Conservation (phyloP, 2,797 vertebrate species). For the Apodemus agrarius region DNA sequence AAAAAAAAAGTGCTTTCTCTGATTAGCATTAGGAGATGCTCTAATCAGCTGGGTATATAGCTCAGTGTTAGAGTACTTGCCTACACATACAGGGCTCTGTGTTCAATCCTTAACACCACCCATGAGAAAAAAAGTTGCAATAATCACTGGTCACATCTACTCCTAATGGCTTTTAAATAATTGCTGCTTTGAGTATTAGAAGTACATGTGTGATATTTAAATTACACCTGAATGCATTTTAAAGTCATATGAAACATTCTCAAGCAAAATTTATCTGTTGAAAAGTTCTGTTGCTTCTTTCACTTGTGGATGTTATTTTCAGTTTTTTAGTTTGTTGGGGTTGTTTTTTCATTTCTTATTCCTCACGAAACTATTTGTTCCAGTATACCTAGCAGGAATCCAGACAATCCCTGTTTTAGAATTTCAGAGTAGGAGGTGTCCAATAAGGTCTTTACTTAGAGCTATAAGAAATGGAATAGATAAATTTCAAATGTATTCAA, state of each 20-base stretch:
- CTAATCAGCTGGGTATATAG: neutral
- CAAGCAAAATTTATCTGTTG: neutral
- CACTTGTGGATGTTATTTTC: neutral
- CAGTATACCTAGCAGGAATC: neutral
- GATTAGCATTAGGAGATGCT: neutral
- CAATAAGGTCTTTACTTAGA: neutral
- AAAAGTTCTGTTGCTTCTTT: neutral
- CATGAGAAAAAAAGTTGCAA: neutral
- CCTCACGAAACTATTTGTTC: slow-evolving; percentile 15
- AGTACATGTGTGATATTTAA: neutral
- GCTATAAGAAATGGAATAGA: slow-evolving; percentile 43
- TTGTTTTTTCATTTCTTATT: neutral
- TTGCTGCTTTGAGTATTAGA: neutral
- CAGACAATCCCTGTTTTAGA: neutral
- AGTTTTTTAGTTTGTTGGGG: neutral
- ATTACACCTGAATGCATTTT: neutral
- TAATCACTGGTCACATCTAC: neutral
- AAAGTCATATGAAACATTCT: neutral
- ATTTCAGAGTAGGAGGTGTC: neutral
- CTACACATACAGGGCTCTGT: neutral
- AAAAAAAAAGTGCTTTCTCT: neutral
- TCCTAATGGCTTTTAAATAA: neutral
- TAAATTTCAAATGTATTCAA: neutral
- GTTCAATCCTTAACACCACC: neutral
- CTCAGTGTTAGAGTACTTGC: neutral